phyloP scores from a whole-genome alignment of 2,113 vertebrate species.

The Picathartes gymnocephalus region DNA sequence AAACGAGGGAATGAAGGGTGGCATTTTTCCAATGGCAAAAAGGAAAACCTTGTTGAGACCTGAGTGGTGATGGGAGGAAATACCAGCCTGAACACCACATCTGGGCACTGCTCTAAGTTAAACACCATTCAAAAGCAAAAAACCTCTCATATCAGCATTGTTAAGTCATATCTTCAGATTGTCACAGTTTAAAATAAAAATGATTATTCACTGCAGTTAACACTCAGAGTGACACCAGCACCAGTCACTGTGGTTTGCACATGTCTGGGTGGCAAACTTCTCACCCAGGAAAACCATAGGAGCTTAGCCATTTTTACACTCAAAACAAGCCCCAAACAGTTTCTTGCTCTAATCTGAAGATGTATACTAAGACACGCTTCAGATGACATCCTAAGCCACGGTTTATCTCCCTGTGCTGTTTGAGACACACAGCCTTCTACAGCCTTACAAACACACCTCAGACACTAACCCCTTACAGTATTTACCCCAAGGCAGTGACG shows the following conservation, averaged over 20 bases:
- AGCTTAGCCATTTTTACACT: background rate
- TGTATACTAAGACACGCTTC: accelerated
- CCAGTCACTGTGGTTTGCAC: background rate
- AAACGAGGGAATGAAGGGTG: background rate
- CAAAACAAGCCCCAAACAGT: background rate
- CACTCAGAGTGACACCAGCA: background rate
- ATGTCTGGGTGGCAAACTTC: background rate
- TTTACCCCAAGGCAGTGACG: background rate
- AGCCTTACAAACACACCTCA: accelerated
- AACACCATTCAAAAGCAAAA: background rate
- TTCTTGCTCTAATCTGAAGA: background rate
- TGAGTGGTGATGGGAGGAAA: background rate
- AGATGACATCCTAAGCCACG: background rate
- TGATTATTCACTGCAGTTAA: background rate
- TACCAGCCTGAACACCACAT: background rate
- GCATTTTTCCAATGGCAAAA: background rate
- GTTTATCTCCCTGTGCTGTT: background rate
- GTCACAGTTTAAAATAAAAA: background rate
- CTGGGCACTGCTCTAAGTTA: background rate
- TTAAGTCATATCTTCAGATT: background rate
- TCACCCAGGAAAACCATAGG: background rate
- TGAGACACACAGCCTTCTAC: background rate
- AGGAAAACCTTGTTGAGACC: background rate
- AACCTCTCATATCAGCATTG: background rate
- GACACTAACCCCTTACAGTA: background rate